Conservation (phyloP, 2,113 vertebrate species). For the Tachuris rubrigastra region DNA sequence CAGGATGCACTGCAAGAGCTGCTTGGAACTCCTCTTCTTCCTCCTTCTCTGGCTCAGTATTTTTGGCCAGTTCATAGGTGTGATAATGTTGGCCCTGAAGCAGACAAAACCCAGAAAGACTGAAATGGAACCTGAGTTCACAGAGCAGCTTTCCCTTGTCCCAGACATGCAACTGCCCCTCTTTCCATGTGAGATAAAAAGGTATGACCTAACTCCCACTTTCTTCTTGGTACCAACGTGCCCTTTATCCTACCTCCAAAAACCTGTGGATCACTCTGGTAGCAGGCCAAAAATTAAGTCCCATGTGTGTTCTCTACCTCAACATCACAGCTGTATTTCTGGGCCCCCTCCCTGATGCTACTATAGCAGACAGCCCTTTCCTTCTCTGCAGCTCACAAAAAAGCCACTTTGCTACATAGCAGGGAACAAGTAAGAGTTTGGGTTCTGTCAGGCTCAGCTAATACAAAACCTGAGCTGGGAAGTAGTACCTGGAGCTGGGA, state of each 20-base stretch:
- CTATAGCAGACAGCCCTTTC: not conserved
- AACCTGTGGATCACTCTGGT: not conserved
- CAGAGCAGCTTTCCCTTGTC: not conserved
- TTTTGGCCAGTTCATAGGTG: conserved; percentile 91
- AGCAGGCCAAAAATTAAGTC: not conserved
- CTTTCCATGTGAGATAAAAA: not conserved
- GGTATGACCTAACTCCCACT: rapidly evolving
- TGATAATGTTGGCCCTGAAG: conserved; percentile 86
- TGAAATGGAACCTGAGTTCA: not conserved
- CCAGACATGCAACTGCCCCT: not conserved
- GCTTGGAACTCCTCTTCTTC: conserved; percentile 83
- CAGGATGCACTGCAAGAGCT: conserved; percentile 87
- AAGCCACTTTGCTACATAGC: not conserved
- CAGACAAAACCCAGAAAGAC: not conserved
- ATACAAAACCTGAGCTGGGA: not conserved
- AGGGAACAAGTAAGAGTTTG: rapidly evolving
- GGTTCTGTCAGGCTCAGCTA: not conserved
- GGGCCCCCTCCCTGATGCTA: not conserved
- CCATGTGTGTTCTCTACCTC: not conserved
- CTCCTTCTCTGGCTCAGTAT: conserved; percentile 88
- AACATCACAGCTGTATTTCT: not conserved
- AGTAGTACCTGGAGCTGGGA: conserved; percentile 88
- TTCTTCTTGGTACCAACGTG: not conserved
- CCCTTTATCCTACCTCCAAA: not conserved
- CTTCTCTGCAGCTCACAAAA: not conserved